Evolutionary conservation across 1,140 invertebrate species (phyloP), one percentile per base, ranked within the genome.

Genomic region (Panulirus ornatus): DNA sequence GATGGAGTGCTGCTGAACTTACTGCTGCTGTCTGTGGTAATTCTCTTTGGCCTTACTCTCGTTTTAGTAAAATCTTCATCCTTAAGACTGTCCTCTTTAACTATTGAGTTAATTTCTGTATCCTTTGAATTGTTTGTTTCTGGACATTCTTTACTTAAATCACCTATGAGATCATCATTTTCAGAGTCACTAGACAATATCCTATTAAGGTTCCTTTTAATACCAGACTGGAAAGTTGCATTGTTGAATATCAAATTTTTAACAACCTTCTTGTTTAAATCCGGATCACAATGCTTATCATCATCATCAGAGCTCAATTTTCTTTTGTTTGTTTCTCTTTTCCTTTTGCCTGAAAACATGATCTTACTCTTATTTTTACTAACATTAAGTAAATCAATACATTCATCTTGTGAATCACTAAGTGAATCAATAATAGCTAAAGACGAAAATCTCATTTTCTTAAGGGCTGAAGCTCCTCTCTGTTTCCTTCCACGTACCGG

Each of bases 161-260:
- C 14, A 14, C n/a, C 40, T 6, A 1, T 22, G 44, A 47, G 40
- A 30, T 27, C 19, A 1, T n/a, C 75, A 9, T 38, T 47, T 1
- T 78, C 75, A 44, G 75, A 78, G 22, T 78, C 75, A 47, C 75
- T 78, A 3, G 75, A 78, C n/a, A 27, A 78, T 42, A 30, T 42
- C 27, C 44, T 44, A 30, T 27, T 27, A n/a, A 78, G 40, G 11
- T 8, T 66, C 27, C 75, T 78, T 38, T 78, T 78, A 27, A 78
- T 47, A 27, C 75, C 36, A 8, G 75, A 38, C 22, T 78, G 75
- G 22, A 78, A 78, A 22, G 40, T 78, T 42, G 75, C 75, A 47
- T 78, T 78, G 30, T 78, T 78, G 40, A 78, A 78, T 22, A 78
- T 78, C 40, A 78, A 78, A 78, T 78, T 78, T 47, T 78, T 78